Evolutionary conservation across 2,797 vertebrate genomes (phyloP), one percentile per base, ranked within the genome.

Genomic region (Ptychadena robeensis): DNA sequence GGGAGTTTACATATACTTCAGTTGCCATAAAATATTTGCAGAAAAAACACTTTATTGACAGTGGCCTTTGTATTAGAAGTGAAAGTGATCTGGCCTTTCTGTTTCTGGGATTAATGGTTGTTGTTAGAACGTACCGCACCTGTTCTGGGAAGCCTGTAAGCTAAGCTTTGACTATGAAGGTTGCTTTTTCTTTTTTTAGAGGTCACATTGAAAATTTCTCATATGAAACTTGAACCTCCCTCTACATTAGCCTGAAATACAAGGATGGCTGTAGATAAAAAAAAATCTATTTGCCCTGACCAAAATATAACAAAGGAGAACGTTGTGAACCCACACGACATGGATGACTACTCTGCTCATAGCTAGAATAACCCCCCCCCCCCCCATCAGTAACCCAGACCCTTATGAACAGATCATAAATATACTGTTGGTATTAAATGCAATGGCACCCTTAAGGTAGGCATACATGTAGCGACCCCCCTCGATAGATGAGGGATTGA

Each of bases 151-250:
- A 48, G 37, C 37, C 10, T n/a, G 15, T 9, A 48, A 25, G 22
- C 2, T 8, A 48, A 66, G 37, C 28, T 40, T 8, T 22, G 9
- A 48, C 28, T 7, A 48, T 30, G 15, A 2, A 57, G 44, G 44
- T 25, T 3, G 34, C 12, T 53, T 57, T 11, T 10, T 18, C n/a
- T 10, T 53, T 57, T 11, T 10, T 18, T 30, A 71, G 34, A 78
- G 64, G 75, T 78, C 38, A 78, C 63, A 63, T 57, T 63, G 59
- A 11, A 63, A 75, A 65, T 5, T 12, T 61, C 57, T 22, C 61
- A 77, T 53, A 77, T 78, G 64, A 67, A 78, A 67, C 75, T 30
- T 57, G 38, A 67, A 48, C 65, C 27, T 15, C 38, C 9, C 5
- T 44, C 73, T 65, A 31, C 59, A 44, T 40, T 25, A 65, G 38